Conservation (phyloP, 2,888 invertebrate species). For the Drosophila acutilabella region DNA sequence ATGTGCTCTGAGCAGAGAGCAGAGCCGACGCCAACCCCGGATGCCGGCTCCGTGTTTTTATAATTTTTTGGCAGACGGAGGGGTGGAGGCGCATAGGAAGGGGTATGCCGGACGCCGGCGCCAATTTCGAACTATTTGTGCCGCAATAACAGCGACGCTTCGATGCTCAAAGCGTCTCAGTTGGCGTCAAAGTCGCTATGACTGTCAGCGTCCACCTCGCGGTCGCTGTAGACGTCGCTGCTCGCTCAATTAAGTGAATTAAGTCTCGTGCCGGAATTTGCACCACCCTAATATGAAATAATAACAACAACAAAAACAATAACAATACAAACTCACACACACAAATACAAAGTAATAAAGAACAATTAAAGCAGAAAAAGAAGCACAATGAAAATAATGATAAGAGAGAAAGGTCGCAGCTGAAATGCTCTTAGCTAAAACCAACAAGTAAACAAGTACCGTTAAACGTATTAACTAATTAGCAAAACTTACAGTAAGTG, state of each 20-base stretch:
- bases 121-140: slow-evolving; percentile 74
- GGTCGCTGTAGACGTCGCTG: slow-evolving; percentile 48
- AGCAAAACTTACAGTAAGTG: neutral
- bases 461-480: slow-evolving; percentile 2
- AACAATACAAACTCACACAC: slow-evolving; percentile 31
- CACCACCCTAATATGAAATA: slow-evolving; percentile 65
- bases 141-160: slow-evolving; percentile 31
- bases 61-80: neutral
- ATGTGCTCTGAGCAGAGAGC: slow-evolving; percentile 16
- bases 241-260: slow-evolving; percentile 81
- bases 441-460: neutral
- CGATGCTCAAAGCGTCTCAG: slow-evolving; percentile 28
- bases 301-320: slow-evolving; percentile 45
- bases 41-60: slow-evolving; percentile 26
- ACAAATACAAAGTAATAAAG: slow-evolving; percentile 31
- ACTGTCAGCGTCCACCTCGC: neutral
- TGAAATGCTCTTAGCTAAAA: slow-evolving; percentile 32
- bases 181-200: slow-evolving; percentile 14
- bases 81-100: neutral
- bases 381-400: slow-evolving; percentile 45
- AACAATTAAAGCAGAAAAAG: slow-evolving; percentile 74
- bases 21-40: slow-evolving; percentile 34
- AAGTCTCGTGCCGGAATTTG: slow-evolving; percentile 82
- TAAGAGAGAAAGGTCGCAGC: slow-evolving; percentile 25
- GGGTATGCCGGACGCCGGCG: slow-evolving; percentile 58